A percentile compares a stretch with the other conserved stretches of the same genome.
phyloP scores from a whole-genome alignment of 2,113 vertebrate genomes.

The Arizona elegans region DNA sequence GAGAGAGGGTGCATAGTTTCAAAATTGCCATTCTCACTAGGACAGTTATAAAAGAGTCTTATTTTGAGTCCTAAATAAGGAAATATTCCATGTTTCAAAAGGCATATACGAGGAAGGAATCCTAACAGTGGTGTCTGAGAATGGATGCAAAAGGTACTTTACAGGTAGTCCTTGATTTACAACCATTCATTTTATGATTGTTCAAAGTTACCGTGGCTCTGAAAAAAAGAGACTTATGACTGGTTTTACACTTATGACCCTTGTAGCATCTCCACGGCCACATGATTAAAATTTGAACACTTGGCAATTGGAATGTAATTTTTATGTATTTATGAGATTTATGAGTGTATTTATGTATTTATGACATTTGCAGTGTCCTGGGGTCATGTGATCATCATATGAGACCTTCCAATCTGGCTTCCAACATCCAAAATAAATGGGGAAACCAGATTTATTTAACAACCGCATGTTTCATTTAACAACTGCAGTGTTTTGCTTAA shows the following conservation, averaged over 20 bases:
- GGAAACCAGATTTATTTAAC: background rate
- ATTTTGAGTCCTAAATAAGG: background rate
- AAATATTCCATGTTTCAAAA: slow-evolving; percentile 21
- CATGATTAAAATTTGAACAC: too few relatives aligned
- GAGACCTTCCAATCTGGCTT: background rate
- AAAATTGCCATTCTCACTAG: background rate
- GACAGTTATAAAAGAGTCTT: background rate
- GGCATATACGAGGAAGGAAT: background rate
- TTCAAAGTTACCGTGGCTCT: too few relatives aligned
- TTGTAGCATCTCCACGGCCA: too few relatives aligned
- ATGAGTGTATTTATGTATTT: background rate
- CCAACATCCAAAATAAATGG: background rate
- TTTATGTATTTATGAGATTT: background rate
- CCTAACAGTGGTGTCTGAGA: background rate
- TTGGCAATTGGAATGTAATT: background rate
- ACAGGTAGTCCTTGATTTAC: background rate
- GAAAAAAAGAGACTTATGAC: too few relatives aligned
- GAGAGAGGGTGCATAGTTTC: background rate
- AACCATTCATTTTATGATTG: background rate
- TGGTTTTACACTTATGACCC: too few relatives aligned
- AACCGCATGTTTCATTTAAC: background rate
- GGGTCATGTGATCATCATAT: background rate
- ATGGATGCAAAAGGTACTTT: background rate
- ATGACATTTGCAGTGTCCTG: background rate
- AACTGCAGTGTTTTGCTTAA: background rate